Percentiles rank a stretch among this genome's conserved stretches.
These are phyloP conservation scores for Acanthiza pusilla DNA, from an alignment of 2,797 vertebrate genomes.

Conservation along the genomic window DNA sequence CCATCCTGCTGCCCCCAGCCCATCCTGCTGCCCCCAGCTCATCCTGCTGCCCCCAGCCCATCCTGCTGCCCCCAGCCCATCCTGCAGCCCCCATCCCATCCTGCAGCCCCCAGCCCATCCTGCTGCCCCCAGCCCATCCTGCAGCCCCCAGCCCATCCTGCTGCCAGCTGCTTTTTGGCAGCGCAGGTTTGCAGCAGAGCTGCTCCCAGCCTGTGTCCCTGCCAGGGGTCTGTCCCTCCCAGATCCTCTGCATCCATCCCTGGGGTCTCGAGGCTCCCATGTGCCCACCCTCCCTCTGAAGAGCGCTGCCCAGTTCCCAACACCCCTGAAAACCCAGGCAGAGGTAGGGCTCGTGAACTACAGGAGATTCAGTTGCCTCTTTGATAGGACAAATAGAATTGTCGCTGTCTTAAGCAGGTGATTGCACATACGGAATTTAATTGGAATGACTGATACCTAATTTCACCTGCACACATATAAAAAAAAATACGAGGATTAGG, in stretches of 20 bases:
- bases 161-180: neutral
- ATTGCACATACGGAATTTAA: neutral
- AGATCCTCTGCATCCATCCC: rapidly evolving
- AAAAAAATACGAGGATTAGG: neutral
- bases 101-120: neutral
- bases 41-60: too few relatives aligned
- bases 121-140: neutral
- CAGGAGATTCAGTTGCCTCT: neutral
- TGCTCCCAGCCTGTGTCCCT: neutral
- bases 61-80: too few relatives aligned
- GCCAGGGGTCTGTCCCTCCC: neutral
- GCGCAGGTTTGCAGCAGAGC: neutral
- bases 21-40: too few relatives aligned
- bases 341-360: neutral
- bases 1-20: too few relatives aligned
- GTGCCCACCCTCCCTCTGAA: neutral
- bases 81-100: too few relatives aligned
- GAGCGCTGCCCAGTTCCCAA: neutral
- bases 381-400: neutral
- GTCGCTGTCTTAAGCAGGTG: neutral
- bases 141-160: neutral
- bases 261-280: neutral
- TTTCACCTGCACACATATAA: neutral
- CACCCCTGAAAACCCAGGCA: neutral
- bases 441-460: neutral